Evolutionary conservation across 2,888 invertebrate genomes (phyloP).

Genomic region (Pristionchus mayeri): DNA sequence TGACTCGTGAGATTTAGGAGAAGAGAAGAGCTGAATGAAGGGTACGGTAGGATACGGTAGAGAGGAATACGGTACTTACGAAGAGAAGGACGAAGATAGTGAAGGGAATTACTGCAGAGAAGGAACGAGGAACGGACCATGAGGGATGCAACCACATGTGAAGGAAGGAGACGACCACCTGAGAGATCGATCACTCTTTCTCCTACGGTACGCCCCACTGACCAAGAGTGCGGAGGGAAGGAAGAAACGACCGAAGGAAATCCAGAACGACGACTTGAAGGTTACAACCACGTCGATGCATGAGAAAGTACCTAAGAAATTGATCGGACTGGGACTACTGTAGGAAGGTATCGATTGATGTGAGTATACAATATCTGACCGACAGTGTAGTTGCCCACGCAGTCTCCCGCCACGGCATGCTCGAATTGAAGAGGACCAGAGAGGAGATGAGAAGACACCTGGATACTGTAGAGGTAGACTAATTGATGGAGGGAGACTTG

Average conservation of each 20-base stretch:
- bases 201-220: background rate
- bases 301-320: conserved; percentile 61
- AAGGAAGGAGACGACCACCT: conserved; percentile 72
- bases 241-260: conserved; percentile 64
- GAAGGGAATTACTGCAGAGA: conserved; percentile 73
- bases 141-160: conserved; percentile 74
- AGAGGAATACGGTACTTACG: conserved; percentile 51
- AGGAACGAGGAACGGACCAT: conserved; percentile 73
- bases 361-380: no score
- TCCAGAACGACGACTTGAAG: conserved; percentile 61
- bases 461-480: background rate
- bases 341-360: background rate
- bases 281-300: conserved; percentile 71
- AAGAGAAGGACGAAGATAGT: conserved; percentile 79
- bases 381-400: conserved; percentile 73
- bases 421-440: conserved; percentile 61
- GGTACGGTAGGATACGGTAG: conserved; percentile 4
- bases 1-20: conserved; percentile 48
- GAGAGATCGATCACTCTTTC: background rate
- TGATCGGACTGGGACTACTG: background rate
- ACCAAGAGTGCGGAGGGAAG: conserved; percentile 67
- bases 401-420: conserved; percentile 69
- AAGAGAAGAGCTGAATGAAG: conserved; percentile 52
- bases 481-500: background rate
- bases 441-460: conserved; percentile 67